Conservation (phyloP, 2,888 invertebrate genomes). For the Idaea dimidiata region DNA sequence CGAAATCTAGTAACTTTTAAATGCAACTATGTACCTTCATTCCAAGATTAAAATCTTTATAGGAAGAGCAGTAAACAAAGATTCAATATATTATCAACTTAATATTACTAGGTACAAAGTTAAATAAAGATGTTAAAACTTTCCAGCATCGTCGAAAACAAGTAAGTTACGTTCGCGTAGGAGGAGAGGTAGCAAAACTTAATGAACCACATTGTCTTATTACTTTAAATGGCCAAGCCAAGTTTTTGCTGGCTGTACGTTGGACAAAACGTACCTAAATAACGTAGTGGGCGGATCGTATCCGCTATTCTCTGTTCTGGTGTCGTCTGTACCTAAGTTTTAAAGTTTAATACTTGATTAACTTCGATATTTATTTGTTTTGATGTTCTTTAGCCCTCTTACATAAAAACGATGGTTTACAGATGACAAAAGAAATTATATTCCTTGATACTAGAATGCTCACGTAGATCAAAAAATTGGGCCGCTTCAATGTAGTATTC, state of each 20-base stretch:
- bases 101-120: constrained; percentile 13
- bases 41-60: background rate
- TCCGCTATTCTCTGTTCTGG: constrained; percentile 49
- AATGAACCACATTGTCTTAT: constrained; percentile 77
- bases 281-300: constrained; percentile 58
- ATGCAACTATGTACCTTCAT: too few species aligned
- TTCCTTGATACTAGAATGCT: too few species aligned
- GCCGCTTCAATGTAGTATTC: too few species aligned
- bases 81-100: constrained; percentile 16
- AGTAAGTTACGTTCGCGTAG: constrained; percentile 53
- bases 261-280: constrained; percentile 65
- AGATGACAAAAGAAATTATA: too few species aligned
- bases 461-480: too few species aligned
- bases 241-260: constrained; percentile 56
- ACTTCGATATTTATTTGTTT: background rate
- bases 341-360: constrained; percentile 3
- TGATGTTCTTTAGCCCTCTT: too few species aligned
- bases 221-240: constrained; percentile 65
- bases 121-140: constrained; percentile 26
- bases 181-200: constrained; percentile 58
- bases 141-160: constrained; percentile 34
- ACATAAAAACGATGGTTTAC: too few species aligned
- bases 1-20: background rate
- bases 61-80: background rate
- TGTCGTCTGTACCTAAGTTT: constrained; percentile 22